These are phyloP conservation scores for Nycticorax nycticorax DNA, from an alignment of 2,113 vertebrate genomes.

Conservation along the genomic window DNA sequence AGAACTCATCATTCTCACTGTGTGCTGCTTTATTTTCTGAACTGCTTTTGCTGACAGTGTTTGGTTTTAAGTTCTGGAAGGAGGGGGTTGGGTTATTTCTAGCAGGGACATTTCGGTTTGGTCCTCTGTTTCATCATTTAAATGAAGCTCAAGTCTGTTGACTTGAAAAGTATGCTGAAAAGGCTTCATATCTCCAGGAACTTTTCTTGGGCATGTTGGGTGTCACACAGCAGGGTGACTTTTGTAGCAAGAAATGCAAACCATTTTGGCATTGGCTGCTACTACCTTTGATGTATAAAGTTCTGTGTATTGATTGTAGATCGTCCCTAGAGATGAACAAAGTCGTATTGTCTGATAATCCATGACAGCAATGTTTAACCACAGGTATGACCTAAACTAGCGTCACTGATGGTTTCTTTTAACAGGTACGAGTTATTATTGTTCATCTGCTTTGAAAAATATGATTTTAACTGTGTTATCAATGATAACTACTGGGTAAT, in stretches of 20 bases:
- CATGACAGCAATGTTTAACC: neutral
- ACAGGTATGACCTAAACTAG: neutral
- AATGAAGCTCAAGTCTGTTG: neutral
- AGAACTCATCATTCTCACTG: neutral
- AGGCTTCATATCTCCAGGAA: neutral
- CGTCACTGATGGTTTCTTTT: neutral
- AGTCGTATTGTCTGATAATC: neutral
- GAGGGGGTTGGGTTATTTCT: neutral
- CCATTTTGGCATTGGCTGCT: neutral
- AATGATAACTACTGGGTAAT: neutral
- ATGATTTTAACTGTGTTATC: neutral
- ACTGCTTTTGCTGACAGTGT: neutral
- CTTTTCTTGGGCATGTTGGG: neutral
- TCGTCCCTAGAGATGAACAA: neutral
- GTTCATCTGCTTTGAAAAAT: neutral
- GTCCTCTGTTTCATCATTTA: neutral
- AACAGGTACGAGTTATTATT: neutral
- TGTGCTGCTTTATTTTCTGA: neutral
- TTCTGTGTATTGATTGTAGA: neutral
- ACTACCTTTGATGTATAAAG: neutral
- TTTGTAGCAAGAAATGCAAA: neutral
- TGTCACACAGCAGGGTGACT: neutral
- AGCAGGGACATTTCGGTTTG: neutral
- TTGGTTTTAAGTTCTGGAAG: neutral
- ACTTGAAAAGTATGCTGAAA: neutral